Percentiles rank a stretch among this genome's conserved stretches.
These are phyloP conservation scores for Oryzias dopingdopingensis DNA, from an alignment of 2,797 vertebrate species.

Conservation along the genomic window DNA sequence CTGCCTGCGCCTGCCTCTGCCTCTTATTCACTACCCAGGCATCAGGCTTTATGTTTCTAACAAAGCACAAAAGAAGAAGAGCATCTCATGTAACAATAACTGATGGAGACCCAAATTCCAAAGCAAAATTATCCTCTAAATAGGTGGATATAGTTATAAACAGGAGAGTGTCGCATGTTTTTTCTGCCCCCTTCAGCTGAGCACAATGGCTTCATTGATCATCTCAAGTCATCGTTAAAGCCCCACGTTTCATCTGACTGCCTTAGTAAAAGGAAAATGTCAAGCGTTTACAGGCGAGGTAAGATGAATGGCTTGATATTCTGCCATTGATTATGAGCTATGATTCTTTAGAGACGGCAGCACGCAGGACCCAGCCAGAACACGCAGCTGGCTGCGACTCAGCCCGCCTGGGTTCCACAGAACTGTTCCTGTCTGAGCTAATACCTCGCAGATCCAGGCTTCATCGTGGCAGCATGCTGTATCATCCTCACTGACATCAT, in stretches of 20 bases:
- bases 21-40: conserved; percentile 11
- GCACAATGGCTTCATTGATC: conserved; percentile 66
- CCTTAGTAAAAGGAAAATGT: conserved; percentile 72
- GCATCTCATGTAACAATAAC: conserved; percentile 9
- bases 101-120: conserved; percentile 33
- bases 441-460: conserved; percentile 12
- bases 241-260: conserved; percentile 52
- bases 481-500: conserved; percentile 32
- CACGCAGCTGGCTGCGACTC: conserved; percentile 6
- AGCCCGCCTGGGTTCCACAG: conserved; percentile 10
- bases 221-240: conserved; percentile 62
- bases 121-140: conserved; percentile 47
- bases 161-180: conserved; percentile 45
- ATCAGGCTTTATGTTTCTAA: conserved; percentile 37
- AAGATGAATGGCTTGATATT: conserved; percentile 71
- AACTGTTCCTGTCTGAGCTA: conserved; percentile 16
- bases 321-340: conserved; percentile 62
- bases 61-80: conserved; percentile 36
- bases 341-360: conserved; percentile 53
- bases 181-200: conserved; percentile 41
- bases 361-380: conserved; percentile 16
- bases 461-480: conserved; percentile 11
- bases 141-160: conserved; percentile 37
- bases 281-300: conserved; percentile 52
- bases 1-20: conserved; percentile 8